phyloP scores from a whole-genome alignment of 2,113 vertebrate genomes.

The Pseudolaguvia tuberculata region DNA sequence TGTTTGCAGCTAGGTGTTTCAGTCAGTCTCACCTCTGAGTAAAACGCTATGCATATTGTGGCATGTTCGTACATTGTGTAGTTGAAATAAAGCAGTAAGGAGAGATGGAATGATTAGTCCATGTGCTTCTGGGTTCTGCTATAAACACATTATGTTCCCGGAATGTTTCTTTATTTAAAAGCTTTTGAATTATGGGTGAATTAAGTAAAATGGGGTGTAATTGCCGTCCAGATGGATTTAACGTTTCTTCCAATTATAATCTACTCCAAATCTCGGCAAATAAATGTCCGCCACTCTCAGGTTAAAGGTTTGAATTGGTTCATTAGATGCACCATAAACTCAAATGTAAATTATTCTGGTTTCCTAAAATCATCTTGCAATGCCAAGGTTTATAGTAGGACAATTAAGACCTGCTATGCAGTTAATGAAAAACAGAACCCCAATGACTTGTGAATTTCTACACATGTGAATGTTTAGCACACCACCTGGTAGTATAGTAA shows the following conservation, averaged over 20 bases:
- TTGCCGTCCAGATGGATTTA: not conserved
- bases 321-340: not conserved
- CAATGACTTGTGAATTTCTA: not conserved
- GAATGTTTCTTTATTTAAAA: not conserved
- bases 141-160: not conserved
- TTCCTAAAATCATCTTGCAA: not conserved
- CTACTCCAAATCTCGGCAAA: not conserved
- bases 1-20: not conserved
- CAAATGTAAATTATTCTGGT: not conserved
- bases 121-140: not conserved
- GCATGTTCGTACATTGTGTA: not conserved
- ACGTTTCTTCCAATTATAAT: not conserved
- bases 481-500: not conserved
- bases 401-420: slow-evolving; percentile 8
- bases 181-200: not conserved
- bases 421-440: slow-evolving; percentile 1
- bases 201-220: not conserved
- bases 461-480: not conserved
- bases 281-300: not conserved
- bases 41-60: not conserved
- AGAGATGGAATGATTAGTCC: not conserved
- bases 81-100: not conserved
- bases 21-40: not conserved
- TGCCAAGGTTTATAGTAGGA: not conserved
- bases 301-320: not conserved